Percentiles rank a stretch among this genome's conserved stretches.
phyloP scores from a whole-genome alignment of 2,888 invertebrate species.

The Coenonympha arcania region DNA sequence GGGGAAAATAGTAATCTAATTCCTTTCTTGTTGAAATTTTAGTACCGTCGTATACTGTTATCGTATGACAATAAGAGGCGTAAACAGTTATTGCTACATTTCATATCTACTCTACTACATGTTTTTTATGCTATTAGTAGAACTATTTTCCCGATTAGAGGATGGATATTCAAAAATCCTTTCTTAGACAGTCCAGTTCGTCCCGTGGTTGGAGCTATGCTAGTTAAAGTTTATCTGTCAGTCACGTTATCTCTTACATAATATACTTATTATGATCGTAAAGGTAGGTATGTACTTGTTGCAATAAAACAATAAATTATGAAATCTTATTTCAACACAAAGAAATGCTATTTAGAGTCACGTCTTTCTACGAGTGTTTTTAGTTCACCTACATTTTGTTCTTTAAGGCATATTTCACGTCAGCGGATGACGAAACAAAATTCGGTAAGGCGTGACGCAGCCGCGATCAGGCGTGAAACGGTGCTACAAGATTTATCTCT shows the following conservation, averaged over 20 bases:
- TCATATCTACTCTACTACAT: no score
- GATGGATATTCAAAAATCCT: no score
- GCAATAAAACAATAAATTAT: neutral
- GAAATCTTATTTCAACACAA: neutral
- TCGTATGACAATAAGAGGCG: neutral
- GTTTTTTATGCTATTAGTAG: no score
- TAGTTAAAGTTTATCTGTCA: no score
- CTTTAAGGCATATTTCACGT: constrained; percentile 26
- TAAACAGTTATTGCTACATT: neutral
- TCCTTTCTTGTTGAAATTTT: constrained; percentile 22
- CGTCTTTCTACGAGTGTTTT: constrained; percentile 7
- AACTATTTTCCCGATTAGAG: no score
- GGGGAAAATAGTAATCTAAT: constrained; percentile 43
- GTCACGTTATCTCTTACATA: no score
- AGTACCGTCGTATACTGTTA: constrained; percentile 13
- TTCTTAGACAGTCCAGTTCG: no score
- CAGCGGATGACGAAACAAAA: constrained; percentile 47
- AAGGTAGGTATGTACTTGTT: no score
- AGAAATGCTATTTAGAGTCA: constrained; percentile 3
- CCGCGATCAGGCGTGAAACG: constrained; percentile 57
- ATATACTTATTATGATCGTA: no score
- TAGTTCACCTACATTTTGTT: constrained; percentile 9
- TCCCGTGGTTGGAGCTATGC: no score
- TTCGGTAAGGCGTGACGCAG: constrained; percentile 48
- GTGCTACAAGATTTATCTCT: constrained; percentile 33